These are phyloP conservation scores for Parazoanthus atlanticus DNA, from an alignment of 92 coral and sea anemone genomes.

Conservation along the genomic window DNA sequence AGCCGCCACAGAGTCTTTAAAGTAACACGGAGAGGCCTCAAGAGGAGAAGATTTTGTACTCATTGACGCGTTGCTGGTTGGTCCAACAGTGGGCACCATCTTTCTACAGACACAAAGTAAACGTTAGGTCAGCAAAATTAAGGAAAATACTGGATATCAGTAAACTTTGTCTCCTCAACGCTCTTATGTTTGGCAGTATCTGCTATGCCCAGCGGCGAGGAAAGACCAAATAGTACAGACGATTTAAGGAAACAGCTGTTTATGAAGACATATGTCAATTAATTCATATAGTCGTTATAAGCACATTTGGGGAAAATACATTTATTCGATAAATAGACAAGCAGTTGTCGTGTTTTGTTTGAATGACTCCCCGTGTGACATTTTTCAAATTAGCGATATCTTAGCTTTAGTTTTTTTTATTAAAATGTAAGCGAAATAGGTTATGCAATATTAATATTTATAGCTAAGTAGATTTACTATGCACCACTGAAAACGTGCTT, in stretches of 20 bases:
- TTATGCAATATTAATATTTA: not conserved
- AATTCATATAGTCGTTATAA: constrained; percentile 8
- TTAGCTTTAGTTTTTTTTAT: not conserved
- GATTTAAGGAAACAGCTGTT: not conserved
- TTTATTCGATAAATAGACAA: not conserved
- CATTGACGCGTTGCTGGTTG: not conserved
- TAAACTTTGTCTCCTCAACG: too few species aligned
- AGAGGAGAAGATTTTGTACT: not conserved
- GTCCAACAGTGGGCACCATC: not conserved
- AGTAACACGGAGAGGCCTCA: constrained; percentile 27
- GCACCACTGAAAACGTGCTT: too few species aligned
- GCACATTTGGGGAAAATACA: not conserved
- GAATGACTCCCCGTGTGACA: not conserved
- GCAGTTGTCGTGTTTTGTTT: constrained; percentile 2
- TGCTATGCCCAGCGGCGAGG: not conserved
- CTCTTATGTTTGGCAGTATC: not conserved
- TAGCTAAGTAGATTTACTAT: not conserved
- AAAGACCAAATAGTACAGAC: not conserved
- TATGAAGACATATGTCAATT: constrained; percentile 3
- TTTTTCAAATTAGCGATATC: not conserved
- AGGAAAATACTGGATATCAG: not conserved
- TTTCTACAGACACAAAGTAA: constrained; percentile 1
- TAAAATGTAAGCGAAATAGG: not conserved
- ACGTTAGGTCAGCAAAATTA: not conserved
- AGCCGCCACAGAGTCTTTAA: constrained; percentile 5